These are phyloP conservation scores for Lytechinus variegatus DNA, from an alignment of 35 echinoderm and acorn worm genomes.

Conservation along the genomic window DNA sequence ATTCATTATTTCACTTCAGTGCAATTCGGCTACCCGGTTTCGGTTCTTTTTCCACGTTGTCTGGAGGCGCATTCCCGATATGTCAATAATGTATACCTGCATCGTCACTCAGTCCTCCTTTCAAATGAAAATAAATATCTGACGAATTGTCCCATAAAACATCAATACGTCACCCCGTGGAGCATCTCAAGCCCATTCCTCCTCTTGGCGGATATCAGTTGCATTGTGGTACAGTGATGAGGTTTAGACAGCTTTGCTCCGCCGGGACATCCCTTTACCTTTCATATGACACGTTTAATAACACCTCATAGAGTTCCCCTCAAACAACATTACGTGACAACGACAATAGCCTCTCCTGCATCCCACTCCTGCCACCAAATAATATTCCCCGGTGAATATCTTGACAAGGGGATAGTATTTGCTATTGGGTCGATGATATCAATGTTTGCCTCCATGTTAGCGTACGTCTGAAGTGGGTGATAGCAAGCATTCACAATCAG, in stretches of 20 bases:
- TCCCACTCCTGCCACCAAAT: not conserved
- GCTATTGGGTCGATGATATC: not conserved
- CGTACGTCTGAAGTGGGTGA: not conserved
- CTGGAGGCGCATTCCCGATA: not conserved
- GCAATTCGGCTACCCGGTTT: too few relatives aligned
- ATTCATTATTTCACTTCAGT: too few relatives aligned
- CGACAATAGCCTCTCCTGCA: not conserved
- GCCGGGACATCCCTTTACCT: not conserved
- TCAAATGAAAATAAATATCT: not conserved
- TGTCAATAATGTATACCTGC: not conserved
- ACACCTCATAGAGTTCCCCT: not conserved
- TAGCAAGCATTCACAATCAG: not conserved
- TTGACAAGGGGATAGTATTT: not conserved
- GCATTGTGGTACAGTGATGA: not conserved
- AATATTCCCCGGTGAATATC: not conserved
- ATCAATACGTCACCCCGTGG: not conserved
- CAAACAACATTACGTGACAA: constrained; percentile 2
- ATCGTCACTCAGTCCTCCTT: not conserved
- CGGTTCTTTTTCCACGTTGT: not conserved
- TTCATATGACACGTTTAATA: not conserved
- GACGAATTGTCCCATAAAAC: not conserved
- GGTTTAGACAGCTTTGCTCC: not conserved
- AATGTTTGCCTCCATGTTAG: not conserved
- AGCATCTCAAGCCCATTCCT: not conserved
- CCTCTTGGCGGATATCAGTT: not conserved